Evolutionary conservation across 2,113 vertebrate species (phyloP).

Genomic region (Xiphophorus maculatus): DNA sequence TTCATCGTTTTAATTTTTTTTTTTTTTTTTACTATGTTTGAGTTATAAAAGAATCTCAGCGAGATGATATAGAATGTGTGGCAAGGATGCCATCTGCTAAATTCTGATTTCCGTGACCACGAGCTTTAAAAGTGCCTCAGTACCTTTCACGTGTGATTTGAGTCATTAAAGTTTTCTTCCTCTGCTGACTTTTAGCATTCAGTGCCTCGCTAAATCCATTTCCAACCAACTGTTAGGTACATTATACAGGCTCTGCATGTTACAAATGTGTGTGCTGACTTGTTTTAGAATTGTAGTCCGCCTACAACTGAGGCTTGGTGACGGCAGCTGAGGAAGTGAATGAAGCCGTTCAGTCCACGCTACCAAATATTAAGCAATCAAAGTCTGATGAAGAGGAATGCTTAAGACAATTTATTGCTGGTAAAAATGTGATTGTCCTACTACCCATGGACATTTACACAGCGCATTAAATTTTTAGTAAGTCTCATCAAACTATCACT

Average conservation of each 20-base stretch:
- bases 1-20: slow-evolving; percentile 29
- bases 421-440: too few relatives aligned
- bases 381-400: too few relatives aligned
- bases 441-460: too few relatives aligned
- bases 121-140: slow-evolving; percentile 34
- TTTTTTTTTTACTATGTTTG: slow-evolving; percentile 54
- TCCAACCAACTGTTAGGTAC: neutral
- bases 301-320: too few relatives aligned
- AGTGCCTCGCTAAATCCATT: neutral
- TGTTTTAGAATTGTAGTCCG: neutral
- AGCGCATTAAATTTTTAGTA: too few relatives aligned
- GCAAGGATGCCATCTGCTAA: slow-evolving; percentile 36
- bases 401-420: too few relatives aligned
- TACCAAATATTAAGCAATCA: too few relatives aligned
- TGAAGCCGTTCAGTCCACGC: too few relatives aligned
- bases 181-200: neutral
- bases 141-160: neutral
- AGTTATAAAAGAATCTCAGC: slow-evolving; percentile 49
- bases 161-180: neutral
- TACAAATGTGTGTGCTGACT: neutral
- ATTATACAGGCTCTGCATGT: neutral
- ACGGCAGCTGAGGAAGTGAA: too few relatives aligned
- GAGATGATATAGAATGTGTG: slow-evolving; percentile 29
- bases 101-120: slow-evolving; percentile 39
- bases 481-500: too few relatives aligned